phyloP scores from a whole-genome alignment of 2,113 vertebrate genomes.

The Stigmatopora argus region DNA sequence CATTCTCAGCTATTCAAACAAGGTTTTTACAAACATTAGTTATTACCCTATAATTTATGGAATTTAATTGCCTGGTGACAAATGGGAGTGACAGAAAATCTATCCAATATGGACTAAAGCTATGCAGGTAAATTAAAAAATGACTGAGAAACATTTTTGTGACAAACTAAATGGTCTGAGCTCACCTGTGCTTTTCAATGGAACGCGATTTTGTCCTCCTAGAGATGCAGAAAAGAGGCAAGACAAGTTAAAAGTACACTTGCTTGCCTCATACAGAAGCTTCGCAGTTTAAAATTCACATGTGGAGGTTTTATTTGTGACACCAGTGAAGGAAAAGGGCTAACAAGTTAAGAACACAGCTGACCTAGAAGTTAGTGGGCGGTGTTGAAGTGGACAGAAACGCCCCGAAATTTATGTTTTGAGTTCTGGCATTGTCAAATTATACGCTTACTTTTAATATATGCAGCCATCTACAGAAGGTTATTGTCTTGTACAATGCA shows the following conservation, averaged over 20 bases:
- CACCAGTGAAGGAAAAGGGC: neutral
- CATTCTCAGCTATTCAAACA: neutral
- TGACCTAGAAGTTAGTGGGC: conserved; percentile 22
- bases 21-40: neutral
- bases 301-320: neutral
- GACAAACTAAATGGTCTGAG: neutral
- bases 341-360: neutral
- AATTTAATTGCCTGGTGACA: neutral
- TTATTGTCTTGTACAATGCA: too few species aligned
- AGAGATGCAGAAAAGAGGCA: neutral
- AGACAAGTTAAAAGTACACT: neutral
- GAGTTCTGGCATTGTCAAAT: too few species aligned
- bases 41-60: neutral
- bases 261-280: neutral
- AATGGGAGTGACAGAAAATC: neutral
- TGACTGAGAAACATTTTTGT: neutral
- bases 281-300: accelerated
- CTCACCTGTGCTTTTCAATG: conserved; percentile 24
- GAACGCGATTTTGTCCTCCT: conserved; percentile 12
- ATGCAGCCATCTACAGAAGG: too few species aligned
- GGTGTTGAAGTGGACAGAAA: conserved; percentile 11
- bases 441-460: too few species aligned
- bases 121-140: neutral
- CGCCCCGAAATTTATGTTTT: neutral
- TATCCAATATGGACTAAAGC: neutral